phyloP scores from a whole-genome alignment of 2,113 vertebrate species.

The Atrichornis clamosus region DNA sequence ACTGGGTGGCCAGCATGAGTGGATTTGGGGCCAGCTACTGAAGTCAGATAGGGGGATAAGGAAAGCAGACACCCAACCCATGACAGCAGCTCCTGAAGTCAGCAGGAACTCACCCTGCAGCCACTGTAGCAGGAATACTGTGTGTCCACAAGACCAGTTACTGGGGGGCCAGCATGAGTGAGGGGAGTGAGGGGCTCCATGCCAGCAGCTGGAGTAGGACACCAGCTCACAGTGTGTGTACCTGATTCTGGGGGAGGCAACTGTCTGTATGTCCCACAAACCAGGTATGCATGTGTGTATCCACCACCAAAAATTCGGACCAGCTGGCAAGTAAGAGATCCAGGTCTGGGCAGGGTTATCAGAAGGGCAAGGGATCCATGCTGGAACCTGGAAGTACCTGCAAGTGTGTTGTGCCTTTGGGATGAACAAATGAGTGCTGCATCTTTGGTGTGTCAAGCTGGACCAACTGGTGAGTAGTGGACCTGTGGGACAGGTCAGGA shows the following conservation, averaged over 20 bases:
- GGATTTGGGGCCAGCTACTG: neutral
- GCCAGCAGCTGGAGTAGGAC: neutral
- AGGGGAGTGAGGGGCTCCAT: neutral
- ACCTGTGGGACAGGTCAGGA: neutral
- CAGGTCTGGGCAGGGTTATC: neutral
- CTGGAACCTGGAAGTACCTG: neutral
- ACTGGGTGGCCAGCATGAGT: accelerated
- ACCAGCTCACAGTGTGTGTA: neutral
- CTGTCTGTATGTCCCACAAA: neutral
- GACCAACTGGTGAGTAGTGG: neutral
- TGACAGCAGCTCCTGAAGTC: neutral
- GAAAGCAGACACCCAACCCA: neutral
- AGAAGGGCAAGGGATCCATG: neutral
- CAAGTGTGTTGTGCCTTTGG: neutral
- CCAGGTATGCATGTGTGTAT: accelerated
- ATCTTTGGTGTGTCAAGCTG: neutral
- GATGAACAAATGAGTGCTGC: neutral
- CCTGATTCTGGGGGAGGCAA: neutral
- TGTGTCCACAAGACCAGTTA: neutral
- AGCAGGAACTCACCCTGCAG: neutral
- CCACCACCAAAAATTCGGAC: neutral
- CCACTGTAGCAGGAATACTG: neutral
- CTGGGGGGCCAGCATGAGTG: accelerated
- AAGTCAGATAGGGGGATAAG: neutral
- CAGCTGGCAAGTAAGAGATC: neutral